phyloP scores from a whole-genome alignment of 1,140 invertebrate genomes.

The Drosophila funebris region DNA sequence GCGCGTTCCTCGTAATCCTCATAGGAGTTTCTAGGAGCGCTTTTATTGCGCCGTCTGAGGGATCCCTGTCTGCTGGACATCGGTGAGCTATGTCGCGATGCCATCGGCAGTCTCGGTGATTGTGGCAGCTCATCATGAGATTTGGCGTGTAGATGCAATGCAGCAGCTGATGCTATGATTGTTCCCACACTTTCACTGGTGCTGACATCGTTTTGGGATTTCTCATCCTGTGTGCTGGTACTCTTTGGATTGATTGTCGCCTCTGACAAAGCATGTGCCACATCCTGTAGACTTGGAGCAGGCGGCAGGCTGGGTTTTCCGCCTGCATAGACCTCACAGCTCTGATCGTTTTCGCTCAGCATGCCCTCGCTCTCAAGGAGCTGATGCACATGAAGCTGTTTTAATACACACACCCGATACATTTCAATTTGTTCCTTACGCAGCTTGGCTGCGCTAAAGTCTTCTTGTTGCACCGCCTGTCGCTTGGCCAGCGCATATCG shows the following conservation, averaged over 20 bases:
- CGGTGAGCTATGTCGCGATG: conserved; percentile 76
- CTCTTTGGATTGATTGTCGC: conserved; percentile 58
- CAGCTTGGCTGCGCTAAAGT: conserved; percentile 94
- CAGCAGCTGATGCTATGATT: conserved; percentile 13
- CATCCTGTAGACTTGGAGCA: conserved; percentile 81
- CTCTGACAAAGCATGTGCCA: conserved; percentile 75
- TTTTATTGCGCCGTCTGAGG: conserved; percentile 89
- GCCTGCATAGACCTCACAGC: conserved; percentile 75
- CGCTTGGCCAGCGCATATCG: conserved; percentile 96
- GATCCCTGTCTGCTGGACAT: conserved; percentile 86
- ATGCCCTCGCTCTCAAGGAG: conserved; percentile 92
- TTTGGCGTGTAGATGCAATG: conserved; percentile 63
- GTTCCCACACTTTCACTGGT: conserved; percentile 30
- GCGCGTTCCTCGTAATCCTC: conserved; percentile 94
- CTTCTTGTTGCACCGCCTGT: conserved; percentile 94
- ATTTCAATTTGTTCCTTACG: conserved; percentile 95
- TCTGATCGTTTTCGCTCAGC: conserved; percentile 74
- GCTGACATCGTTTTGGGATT: conserved; percentile 60
- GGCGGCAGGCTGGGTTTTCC: conserved; percentile 75
- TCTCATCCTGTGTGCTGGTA: conserved; percentile 57
- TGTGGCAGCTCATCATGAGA: conserved; percentile 80
- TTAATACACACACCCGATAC: conserved; percentile 89
- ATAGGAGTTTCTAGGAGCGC: conserved; percentile 90
- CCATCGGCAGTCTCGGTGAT: conserved; percentile 70
- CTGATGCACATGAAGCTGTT: conserved; percentile 88